Conservation (phyloP, 2,797 vertebrate species). For the Buphagus erythrorhynchus region DNA sequence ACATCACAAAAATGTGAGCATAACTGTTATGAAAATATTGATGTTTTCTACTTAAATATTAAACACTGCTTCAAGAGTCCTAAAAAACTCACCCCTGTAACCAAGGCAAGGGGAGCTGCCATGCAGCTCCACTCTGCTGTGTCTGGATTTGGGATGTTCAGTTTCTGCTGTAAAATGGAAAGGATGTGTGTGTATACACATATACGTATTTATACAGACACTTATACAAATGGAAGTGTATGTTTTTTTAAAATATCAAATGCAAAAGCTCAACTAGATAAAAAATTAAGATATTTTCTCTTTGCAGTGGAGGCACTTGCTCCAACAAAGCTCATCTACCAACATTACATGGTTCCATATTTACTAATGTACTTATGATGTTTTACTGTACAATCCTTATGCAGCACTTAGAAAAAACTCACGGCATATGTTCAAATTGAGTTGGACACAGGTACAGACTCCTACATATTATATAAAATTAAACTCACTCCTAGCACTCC, state of each 20-base stretch:
- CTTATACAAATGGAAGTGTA: neutral
- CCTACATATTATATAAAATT: neutral
- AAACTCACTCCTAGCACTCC: neutral
- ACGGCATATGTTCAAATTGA: neutral
- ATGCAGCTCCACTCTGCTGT: neutral
- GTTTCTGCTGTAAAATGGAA: neutral
- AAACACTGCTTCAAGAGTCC: neutral
- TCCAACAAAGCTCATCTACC: neutral
- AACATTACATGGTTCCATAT: neutral
- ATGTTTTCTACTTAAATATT: slow-evolving; percentile 15
- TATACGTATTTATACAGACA: neutral
- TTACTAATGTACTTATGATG: neutral
- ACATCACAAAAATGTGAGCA: neutral
- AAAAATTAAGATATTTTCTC: neutral
- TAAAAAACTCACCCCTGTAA: neutral
- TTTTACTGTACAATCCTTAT: neutral
- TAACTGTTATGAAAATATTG: neutral
- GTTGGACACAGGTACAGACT: neutral
- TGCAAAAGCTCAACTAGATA: neutral
- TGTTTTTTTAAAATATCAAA: neutral
- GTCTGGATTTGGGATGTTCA: neutral
- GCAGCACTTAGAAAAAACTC: neutral
- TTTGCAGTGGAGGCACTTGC: neutral
- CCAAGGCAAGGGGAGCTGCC: neutral
- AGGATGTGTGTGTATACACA: neutral